Percentiles rank a stretch among this genome's conserved stretches.
These are phyloP conservation scores for Yoshiicerus persimilis DNA, from an alignment of 1,140 invertebrate species.

Conservation along the genomic window DNA sequence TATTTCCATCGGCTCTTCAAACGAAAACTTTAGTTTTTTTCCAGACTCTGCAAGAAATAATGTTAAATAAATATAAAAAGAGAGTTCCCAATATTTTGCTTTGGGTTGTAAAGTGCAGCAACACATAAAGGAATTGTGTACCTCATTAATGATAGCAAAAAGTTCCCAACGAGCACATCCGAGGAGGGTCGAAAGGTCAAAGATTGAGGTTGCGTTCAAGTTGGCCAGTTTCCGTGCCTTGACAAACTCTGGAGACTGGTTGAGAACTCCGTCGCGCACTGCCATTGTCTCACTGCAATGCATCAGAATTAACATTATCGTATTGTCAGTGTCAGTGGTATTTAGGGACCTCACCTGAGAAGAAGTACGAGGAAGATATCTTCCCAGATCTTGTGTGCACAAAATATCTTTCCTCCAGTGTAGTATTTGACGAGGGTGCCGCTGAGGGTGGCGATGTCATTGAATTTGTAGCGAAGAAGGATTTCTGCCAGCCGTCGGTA, in stretches of 20 bases:
- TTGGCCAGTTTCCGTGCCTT: conserved; percentile 79
- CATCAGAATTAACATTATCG: neutral
- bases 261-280: conserved; percentile 87
- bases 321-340: neutral
- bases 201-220: conserved; percentile 83
- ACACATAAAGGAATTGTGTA: no score
- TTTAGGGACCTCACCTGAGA: conserved; percentile 59
- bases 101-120: no score
- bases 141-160: conserved; percentile 60
- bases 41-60: conserved; percentile 65
- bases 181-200: conserved; percentile 85
- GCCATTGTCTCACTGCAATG: conserved; percentile 78
- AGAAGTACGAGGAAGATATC: conserved; percentile 87
- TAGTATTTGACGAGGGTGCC: conserved; percentile 81
- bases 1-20: conserved; percentile 83
- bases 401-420: conserved; percentile 77
- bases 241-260: conserved; percentile 87
- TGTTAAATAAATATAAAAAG: no score
- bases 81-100: no score
- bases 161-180: conserved; percentile 79
- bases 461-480: no score
- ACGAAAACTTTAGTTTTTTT: conserved; percentile 94
- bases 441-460: neutral
- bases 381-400: conserved; percentile 85
- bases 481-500: conserved; percentile 84